A percentile compares a stretch with the other conserved stretches of the same genome.
phyloP scores from a whole-genome alignment of 2,888 invertebrate genomes.

The Hirtodrosophila cameraria region DNA sequence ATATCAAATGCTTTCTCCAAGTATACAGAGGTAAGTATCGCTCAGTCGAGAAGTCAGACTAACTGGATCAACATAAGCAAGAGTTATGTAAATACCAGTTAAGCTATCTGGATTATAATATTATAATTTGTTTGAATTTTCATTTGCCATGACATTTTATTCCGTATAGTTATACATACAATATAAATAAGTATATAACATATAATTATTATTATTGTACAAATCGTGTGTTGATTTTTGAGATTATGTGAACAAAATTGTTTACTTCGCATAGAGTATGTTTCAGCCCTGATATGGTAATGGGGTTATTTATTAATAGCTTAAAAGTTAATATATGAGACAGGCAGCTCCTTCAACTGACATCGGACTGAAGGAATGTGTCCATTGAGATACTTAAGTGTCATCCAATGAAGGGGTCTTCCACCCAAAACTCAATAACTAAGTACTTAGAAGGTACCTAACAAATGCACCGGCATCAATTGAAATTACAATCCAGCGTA shows the following conservation, averaged over 20 bases:
- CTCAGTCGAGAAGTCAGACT: too few relatives aligned
- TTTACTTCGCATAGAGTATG: slow-evolving; percentile 17
- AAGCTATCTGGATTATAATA: too few relatives aligned
- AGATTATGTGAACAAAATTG: slow-evolving; percentile 19
- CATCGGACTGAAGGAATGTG: slow-evolving; percentile 24
- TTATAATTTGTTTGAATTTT: too few relatives aligned
- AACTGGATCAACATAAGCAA: too few relatives aligned
- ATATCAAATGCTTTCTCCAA: too few relatives aligned
- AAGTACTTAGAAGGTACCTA: slow-evolving; percentile 32
- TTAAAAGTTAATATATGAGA: slow-evolving; percentile 36
- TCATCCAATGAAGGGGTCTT: slow-evolving; percentile 15
- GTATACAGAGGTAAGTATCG: too few relatives aligned
- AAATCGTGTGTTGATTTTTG: slow-evolving; percentile 15
- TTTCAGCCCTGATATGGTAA: slow-evolving; percentile 33
- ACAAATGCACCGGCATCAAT: slow-evolving; percentile 46
- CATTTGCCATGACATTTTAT: slow-evolving; percentile 14
- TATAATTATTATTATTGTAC: slow-evolving; percentile 20
- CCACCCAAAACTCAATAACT: slow-evolving; percentile 7
- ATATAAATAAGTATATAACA: too few relatives aligned
- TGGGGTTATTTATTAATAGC: slow-evolving; percentile 15
- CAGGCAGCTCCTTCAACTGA: slow-evolving; percentile 27
- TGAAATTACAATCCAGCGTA: slow-evolving; percentile 81
- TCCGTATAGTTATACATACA: slow-evolving; percentile 19
- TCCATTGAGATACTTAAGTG: slow-evolving; percentile 46
- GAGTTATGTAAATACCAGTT: too few relatives aligned